These are phyloP conservation scores for Cheirogaleus medius DNA, from an alignment of 2,113 vertebrate genomes.

Conservation along the genomic window DNA sequence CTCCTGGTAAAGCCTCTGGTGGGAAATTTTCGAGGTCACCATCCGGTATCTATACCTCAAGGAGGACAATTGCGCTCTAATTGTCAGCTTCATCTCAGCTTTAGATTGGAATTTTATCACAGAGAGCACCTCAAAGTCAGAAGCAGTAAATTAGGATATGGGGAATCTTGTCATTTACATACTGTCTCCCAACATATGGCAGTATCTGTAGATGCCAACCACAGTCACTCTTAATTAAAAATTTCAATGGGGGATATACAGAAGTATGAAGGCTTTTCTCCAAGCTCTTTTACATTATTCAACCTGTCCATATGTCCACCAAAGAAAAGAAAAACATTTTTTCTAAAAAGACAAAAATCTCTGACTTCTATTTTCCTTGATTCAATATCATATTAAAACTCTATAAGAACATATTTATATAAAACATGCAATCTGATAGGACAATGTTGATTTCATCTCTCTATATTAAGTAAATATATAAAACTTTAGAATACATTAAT, in stretches of 20 bases:
- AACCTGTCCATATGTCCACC: slow-evolving; percentile 55
- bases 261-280: slow-evolving; percentile 34
- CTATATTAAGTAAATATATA: neutral
- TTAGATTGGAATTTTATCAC: slow-evolving; percentile 3
- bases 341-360: neutral
- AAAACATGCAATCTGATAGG: neutral
- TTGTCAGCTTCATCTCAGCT: slow-evolving; percentile 28
- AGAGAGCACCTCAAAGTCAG: slow-evolving; percentile 37
- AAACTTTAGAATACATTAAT: neutral
- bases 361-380: neutral
- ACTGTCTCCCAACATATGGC: slow-evolving; percentile 59
- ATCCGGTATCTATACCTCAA: neutral
- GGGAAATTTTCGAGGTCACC: slow-evolving; percentile 11
- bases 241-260: slow-evolving; percentile 12
- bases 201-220: slow-evolving; percentile 22
- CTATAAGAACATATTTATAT: neutral
- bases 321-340: neutral
- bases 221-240: slow-evolving; percentile 67
- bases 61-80: slow-evolving; percentile 3
- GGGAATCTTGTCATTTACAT: slow-evolving; percentile 54
- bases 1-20: slow-evolving; percentile 15
- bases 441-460: neutral
- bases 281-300: slow-evolving; percentile 50
- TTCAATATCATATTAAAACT: neutral
- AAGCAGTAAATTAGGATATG: slow-evolving; percentile 42